These are phyloP conservation scores for Gymnogyps californianus DNA, from an alignment of 2,113 vertebrate genomes.

Conservation along the genomic window DNA sequence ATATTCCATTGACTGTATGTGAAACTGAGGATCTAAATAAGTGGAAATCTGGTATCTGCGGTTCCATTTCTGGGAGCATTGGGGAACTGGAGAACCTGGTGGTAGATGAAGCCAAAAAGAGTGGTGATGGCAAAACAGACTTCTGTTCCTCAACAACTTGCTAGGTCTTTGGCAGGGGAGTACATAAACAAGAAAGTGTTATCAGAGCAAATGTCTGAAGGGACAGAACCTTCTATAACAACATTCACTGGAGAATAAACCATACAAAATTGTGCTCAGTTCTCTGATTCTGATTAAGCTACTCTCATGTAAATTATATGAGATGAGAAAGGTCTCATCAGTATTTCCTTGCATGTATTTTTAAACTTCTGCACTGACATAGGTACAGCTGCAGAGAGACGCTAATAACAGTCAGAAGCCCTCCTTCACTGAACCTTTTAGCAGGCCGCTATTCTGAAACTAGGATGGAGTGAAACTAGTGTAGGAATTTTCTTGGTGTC, in stretches of 20 bases:
- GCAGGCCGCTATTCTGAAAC: not conserved
- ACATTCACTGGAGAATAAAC: not conserved
- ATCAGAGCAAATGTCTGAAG: not conserved
- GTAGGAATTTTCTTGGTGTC: not conserved
- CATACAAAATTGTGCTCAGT: not conserved
- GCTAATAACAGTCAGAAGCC: not conserved
- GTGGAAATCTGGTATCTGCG: not conserved
- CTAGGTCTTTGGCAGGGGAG: not conserved
- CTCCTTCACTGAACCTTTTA: not conserved
- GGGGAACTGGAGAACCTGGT: not conserved
- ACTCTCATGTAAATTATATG: not conserved
- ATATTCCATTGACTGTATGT: not conserved
- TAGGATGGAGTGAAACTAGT: not conserved
- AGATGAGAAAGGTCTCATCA: not conserved
- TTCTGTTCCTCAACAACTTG: not conserved
- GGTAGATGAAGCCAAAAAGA: not conserved
- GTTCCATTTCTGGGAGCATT: not conserved
- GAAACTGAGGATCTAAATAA: not conserved
- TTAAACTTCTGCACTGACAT: not conserved
- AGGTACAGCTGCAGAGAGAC: not conserved
- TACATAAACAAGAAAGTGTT: not conserved
- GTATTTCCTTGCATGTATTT: not conserved
- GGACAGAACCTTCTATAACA: not conserved
- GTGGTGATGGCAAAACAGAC: not conserved
- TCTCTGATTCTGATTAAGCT: not conserved